Conservation (phyloP, 2,888 invertebrate genomes). For the Watsonalla cultraria region DNA sequence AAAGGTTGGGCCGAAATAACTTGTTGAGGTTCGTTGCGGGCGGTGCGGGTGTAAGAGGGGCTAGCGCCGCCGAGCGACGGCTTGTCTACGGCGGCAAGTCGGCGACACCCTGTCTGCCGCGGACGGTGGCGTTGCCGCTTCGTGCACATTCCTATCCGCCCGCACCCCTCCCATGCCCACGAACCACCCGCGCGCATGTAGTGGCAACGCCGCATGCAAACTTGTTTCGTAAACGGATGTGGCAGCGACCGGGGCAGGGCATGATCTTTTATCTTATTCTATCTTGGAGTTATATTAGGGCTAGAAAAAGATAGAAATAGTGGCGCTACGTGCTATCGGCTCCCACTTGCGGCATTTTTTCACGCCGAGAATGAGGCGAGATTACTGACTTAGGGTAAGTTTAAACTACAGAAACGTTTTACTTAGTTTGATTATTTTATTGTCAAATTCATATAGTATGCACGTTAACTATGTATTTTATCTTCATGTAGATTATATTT, state of each 20-base stretch:
- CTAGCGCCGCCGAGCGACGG: slow-evolving; percentile 83
- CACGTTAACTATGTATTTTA: too few species aligned
- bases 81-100: slow-evolving; percentile 88
- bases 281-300: slow-evolving; percentile 23
- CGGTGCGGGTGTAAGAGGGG: slow-evolving; percentile 52
- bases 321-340: slow-evolving; percentile 79
- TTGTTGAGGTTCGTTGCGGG: slow-evolving; percentile 75
- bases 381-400: slow-evolving; percentile 72
- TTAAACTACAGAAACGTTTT: slow-evolving; percentile 39
- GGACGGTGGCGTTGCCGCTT: slow-evolving; percentile 85
- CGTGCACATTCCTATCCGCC: slow-evolving; percentile 75
- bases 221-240: slow-evolving; percentile 87
- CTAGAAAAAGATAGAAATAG: slow-evolving; percentile 57
- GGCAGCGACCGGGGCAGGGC: slow-evolving; percentile 76
- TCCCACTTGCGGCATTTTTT: slow-evolving; percentile 81
- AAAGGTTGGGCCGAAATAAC: slow-evolving; percentile 70
- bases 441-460: too few species aligned
- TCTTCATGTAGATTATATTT: too few species aligned
- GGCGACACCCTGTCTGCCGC: slow-evolving; percentile 97
- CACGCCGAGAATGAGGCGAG: slow-evolving; percentile 82
- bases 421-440: background rate
- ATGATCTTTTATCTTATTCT: slow-evolving; percentile 46
- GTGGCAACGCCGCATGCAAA: slow-evolving; percentile 81
- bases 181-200: slow-evolving; percentile 64
- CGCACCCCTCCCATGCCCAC: slow-evolving; percentile 60